Evolutionary conservation across 1,140 invertebrate genomes (phyloP).

Genomic region (Apis laboriosa): DNA sequence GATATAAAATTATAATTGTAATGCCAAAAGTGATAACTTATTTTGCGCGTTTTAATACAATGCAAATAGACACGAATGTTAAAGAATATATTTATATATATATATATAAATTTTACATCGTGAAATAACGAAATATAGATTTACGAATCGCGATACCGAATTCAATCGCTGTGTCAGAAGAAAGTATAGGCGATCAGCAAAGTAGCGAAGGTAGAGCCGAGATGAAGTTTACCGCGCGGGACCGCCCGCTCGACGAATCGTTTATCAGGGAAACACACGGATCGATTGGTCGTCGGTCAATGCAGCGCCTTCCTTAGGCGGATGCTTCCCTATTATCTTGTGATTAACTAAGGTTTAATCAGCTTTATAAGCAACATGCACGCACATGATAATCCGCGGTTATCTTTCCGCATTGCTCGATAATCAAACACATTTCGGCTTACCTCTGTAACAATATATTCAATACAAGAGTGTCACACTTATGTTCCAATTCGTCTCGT

Average conservation of each 20-base stretch:
- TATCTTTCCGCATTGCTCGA: slow-evolving; percentile 66
- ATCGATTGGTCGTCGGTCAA: not conserved
- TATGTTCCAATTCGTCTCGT: not conserved
- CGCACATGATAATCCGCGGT: slow-evolving; percentile 78
- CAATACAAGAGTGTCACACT: not conserved
- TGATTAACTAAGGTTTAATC: slow-evolving; percentile 81
- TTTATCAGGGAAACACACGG: slow-evolving; percentile 59
- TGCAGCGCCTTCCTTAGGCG: not conserved
- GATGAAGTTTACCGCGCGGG: slow-evolving; percentile 74
- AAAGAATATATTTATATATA: slow-evolving; percentile 71
- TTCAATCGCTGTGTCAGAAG: slow-evolving; percentile 77
- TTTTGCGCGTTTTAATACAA: too few relatives aligned
- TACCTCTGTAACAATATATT: not conserved
- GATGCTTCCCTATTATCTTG: slow-evolving; percentile 72
- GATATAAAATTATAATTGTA: too few relatives aligned
- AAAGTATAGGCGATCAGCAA: slow-evolving; percentile 57
- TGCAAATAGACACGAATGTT: not conserved
- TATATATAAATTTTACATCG: too few relatives aligned
- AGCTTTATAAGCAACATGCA: slow-evolving; percentile 80
- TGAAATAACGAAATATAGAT: slow-evolving; percentile 63
- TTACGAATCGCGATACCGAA: slow-evolving; percentile 76
- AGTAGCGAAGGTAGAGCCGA: slow-evolving; percentile 22
- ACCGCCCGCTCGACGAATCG: slow-evolving; percentile 72
- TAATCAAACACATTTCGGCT: slow-evolving; percentile 30
- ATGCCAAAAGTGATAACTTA: too few relatives aligned